Evolutionary conservation across 2,888 invertebrate species (phyloP), one percentile per base, ranked within the genome.

Genomic region (Lepidochitona cinerea): DNA sequence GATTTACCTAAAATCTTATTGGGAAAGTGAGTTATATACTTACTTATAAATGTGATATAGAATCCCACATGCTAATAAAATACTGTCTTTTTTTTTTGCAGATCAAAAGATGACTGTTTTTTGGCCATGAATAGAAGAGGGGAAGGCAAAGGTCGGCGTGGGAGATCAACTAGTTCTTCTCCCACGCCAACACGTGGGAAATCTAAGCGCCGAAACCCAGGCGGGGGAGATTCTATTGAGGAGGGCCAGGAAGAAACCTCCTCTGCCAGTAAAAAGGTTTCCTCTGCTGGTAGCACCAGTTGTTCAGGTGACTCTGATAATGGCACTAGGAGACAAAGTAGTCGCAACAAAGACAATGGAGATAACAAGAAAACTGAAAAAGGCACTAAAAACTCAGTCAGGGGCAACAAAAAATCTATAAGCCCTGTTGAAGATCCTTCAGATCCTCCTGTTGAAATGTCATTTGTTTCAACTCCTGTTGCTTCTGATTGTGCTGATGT

Each of bases 131-230:
- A 76, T 64, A 77, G 82, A 52, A 70, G 82, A 37, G 79, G 77
- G 69, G 82, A 83, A 69, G 79, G 81, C 54, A 77, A 82, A 54
- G 73, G 76, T 23, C 74, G 84, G 66, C 76, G 79, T 37, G 78
- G 78, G 68, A 77, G 75, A 37, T 67, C 77, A 26, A 77, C 64
- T 70, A 77, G 77, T 66, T 75, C 75, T 23, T 77, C 79, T 23
- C 75, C 79, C n/a, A 70, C 76, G 14, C 9, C 59, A 18, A 59
- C 59, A 4, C 1, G 59, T 29, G 59, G 7, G 12, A 77, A 76
- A 71, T 54, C 75, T n/a, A 41, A 75, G n/a, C 73, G 79, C 64
- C 73, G 75, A 35, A 64, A 68, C 18, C 9, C 68, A 3, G 65
- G 71, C 12, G 71, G 36, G 3, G 68, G 70, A 18, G 66, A 65